Percentiles rank a stretch among this genome's conserved stretches.
phyloP scores from a whole-genome alignment of 2,888 invertebrate species.

The Pammene fasciana region DNA sequence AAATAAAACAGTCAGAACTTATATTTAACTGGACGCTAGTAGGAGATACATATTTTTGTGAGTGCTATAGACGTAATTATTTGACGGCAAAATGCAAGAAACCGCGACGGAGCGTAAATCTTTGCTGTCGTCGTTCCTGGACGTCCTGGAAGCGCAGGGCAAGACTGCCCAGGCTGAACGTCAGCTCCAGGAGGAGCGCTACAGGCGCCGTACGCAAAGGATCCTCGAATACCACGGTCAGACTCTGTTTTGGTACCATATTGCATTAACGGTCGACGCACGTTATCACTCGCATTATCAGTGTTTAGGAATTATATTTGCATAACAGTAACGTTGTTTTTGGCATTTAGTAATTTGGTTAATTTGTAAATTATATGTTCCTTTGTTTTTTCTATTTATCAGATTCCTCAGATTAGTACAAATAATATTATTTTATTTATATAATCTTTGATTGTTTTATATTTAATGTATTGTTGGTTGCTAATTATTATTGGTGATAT shows the following conservation, averaged over 20 bases:
- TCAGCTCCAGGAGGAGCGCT: slow-evolving; percentile 75
- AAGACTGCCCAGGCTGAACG: slow-evolving; percentile 69
- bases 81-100: slow-evolving; percentile 73
- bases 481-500: no score
- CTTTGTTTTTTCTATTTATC: not conserved
- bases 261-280: slow-evolving; percentile 12
- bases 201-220: slow-evolving; percentile 71
- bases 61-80: slow-evolving; percentile 36
- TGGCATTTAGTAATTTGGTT: not conserved
- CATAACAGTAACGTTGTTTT: slow-evolving; percentile 4
- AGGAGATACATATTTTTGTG: slow-evolving; percentile 35
- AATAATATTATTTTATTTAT: no score
- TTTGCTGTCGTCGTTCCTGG: slow-evolving; percentile 73
- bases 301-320: slow-evolving; percentile 14
- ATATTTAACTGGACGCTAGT: slow-evolving; percentile 8
- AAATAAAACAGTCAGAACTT: slow-evolving; percentile 29
- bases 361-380: not conserved
- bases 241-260: slow-evolving; percentile 29
- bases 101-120: slow-evolving; percentile 77
- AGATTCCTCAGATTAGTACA: not conserved
- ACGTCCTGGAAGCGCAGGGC: slow-evolving; percentile 71
- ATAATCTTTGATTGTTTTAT: no score
- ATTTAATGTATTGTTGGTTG: no score
- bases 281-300: slow-evolving; percentile 28
- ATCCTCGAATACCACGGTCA: slow-evolving; percentile 79